Percentiles rank a stretch among this genome's conserved stretches.
Evolutionary conservation across 2,888 invertebrate species (phyloP).

Genomic region (Rhaphigaster nebulosa): DNA sequence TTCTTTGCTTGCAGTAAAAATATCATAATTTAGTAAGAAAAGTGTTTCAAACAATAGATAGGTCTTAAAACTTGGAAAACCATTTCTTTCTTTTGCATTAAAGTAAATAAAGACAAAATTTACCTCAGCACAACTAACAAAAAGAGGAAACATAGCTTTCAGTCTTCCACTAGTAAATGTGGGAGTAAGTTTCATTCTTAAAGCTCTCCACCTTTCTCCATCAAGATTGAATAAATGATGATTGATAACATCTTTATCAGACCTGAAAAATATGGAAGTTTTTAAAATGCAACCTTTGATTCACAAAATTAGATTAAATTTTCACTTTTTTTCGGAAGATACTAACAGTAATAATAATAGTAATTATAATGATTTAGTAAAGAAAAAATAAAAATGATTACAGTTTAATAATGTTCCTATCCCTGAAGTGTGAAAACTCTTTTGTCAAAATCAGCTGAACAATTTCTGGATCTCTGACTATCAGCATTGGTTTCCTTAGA

Average conservation of each 20-base stretch:
- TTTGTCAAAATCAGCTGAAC: conserved; percentile 60
- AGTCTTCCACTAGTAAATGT: conserved; percentile 62
- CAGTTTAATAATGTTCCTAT: conserved; percentile 20
- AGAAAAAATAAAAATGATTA: conserved; percentile 16
- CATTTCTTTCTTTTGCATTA: no score
- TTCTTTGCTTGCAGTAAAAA: not conserved
- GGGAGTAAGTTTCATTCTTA: conserved; percentile 62
- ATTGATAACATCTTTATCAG: conserved; percentile 34
- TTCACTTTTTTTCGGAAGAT: not conserved
- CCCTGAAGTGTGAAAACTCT: conserved; percentile 61
- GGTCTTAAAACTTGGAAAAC: no score
- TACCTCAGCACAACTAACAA: conserved; percentile 56
- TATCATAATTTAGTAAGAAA: not conserved
- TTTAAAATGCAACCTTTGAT: not conserved
- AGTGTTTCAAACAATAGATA: no score
- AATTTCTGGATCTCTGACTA: conserved; percentile 60
- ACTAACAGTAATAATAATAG: not conserved
- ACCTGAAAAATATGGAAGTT: conserved; percentile 33
- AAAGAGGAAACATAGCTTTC: conserved; percentile 61
- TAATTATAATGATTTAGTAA: not conserved
- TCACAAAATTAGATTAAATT: not conserved
- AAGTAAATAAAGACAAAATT: no score
- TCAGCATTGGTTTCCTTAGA: conserved; percentile 53
- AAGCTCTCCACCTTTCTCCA: conserved; percentile 60
- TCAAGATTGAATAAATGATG: conserved; percentile 61